A percentile compares a stretch with the other conserved stretches of the same genome.
These are phyloP conservation scores for Lasioglossum malachurum DNA, from an alignment of 2,888 invertebrate species.

Conservation along the genomic window DNA sequence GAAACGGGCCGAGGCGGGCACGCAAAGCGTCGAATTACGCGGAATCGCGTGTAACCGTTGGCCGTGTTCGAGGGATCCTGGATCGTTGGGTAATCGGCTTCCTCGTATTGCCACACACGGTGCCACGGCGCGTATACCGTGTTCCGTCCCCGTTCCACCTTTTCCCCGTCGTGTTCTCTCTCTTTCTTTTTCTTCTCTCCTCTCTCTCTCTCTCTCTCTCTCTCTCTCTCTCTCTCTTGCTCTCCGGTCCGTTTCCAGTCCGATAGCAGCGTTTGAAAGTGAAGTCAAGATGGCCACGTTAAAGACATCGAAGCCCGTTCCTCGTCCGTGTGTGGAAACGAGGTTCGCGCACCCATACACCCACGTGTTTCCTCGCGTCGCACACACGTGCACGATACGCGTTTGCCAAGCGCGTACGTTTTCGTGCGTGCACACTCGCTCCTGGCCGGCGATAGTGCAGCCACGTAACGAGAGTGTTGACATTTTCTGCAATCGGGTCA, in stretches of 20 bases:
- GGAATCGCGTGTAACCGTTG: conserved; percentile 65
- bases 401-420: conserved; percentile 29
- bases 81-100: conserved; percentile 81
- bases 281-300: conserved; percentile 80
- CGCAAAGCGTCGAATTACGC: conserved; percentile 50
- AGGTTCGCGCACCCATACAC: conserved; percentile 32
- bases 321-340: conserved; percentile 2
- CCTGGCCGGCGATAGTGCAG: conserved; percentile 70
- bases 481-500: conserved; percentile 84
- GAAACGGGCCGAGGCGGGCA: conserved; percentile 5
- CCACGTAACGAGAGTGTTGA: conserved; percentile 82
- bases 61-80: conserved; percentile 64
- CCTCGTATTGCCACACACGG: conserved; percentile 79
- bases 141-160: conserved; percentile 25
- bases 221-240: conserved; percentile 16
- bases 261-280: conserved; percentile 76
- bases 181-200: conserved; percentile 6
- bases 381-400: neutral
- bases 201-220: neutral
- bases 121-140: conserved; percentile 48
- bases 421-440: conserved; percentile 41
- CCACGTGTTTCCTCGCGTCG: neutral
- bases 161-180: conserved; percentile 22
- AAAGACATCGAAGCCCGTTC: conserved; percentile 52
- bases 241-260: conserved; percentile 41